phyloP scores from a whole-genome alignment of 1,140 invertebrate genomes.

The Lasioglossum albipes region DNA sequence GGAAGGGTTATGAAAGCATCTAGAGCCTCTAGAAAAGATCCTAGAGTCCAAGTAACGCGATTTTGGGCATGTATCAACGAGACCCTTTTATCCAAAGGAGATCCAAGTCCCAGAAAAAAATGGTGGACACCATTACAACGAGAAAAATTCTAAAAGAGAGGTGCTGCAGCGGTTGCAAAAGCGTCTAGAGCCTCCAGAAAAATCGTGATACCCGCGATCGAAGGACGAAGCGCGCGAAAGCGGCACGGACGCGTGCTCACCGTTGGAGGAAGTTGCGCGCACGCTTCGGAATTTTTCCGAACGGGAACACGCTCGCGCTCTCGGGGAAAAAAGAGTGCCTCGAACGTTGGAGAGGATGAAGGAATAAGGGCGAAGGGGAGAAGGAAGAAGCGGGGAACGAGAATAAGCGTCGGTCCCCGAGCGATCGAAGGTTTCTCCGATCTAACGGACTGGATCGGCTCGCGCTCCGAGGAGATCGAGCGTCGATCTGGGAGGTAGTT shows the following conservation, averaged over 20 bases:
- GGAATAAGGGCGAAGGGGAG: not conserved
- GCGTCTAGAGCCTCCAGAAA: too few relatives aligned
- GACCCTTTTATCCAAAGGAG: too few relatives aligned
- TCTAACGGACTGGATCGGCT: constrained; percentile 65
- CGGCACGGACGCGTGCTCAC: too few relatives aligned
- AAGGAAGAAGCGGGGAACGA: constrained; percentile 21
- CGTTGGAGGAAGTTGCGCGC: not conserved
- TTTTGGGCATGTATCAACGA: too few relatives aligned
- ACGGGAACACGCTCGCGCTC: not conserved
- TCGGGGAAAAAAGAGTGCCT: constrained; percentile 4
- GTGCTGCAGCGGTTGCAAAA: too few relatives aligned
- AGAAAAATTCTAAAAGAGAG: too few relatives aligned
- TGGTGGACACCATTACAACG: too few relatives aligned
- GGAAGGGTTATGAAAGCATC: too few relatives aligned
- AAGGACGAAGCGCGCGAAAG: not conserved
- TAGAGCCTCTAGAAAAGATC: too few relatives aligned
- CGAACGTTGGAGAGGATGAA: not conserved
- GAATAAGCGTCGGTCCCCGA: not conserved
- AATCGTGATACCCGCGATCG: too few relatives aligned
- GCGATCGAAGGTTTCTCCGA: constrained; percentile 68
- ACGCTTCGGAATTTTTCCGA: constrained; percentile 39
- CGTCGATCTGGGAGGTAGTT: constrained; percentile 69
- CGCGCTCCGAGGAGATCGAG: constrained; percentile 27
- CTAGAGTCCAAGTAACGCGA: too few relatives aligned
- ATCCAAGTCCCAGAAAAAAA: too few relatives aligned